phyloP scores from a whole-genome alignment of 1,140 invertebrate species.

The Brachionus calyciflorus region DNA sequence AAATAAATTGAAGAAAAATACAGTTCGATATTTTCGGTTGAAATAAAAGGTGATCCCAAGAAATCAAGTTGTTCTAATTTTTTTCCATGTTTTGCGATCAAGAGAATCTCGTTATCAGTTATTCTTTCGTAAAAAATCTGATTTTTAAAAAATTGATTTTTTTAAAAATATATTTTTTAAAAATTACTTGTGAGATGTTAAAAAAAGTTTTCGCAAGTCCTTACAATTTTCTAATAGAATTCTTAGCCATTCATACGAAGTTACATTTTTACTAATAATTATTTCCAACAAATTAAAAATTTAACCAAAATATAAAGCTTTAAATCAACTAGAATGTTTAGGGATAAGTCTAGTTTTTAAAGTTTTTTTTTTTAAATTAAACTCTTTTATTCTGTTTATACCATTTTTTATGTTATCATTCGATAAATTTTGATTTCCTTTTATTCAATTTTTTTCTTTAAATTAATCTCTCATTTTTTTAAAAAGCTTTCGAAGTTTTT shows the following conservation, averaged over 20 bases:
- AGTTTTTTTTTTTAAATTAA: too few relatives aligned
- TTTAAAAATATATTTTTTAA: background rate
- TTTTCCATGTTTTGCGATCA: slow-evolving; percentile 5
- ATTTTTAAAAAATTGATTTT: background rate
- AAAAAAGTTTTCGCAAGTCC: background rate
- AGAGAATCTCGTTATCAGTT: background rate
- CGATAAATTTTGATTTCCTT: too few relatives aligned
- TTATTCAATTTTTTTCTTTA: too few relatives aligned
- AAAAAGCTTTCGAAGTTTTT: too few relatives aligned
- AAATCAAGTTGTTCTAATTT: slow-evolving; percentile 27
- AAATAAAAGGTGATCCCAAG: slow-evolving; percentile 25
- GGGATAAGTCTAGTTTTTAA: too few relatives aligned
- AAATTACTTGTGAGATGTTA: slow-evolving; percentile 21
- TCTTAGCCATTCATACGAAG: background rate
- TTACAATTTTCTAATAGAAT: background rate
- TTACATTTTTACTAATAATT: slow-evolving; percentile 8
- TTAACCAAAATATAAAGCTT: background rate
- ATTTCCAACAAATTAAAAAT: too few relatives aligned
- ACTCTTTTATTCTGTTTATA: too few relatives aligned
- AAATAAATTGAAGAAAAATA: background rate
- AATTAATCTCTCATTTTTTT: too few relatives aligned
- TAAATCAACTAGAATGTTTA: background rate
- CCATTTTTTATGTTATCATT: too few relatives aligned
- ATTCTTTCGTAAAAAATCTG: background rate
- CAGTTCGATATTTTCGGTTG: slow-evolving; percentile 6